phyloP scores from a whole-genome alignment of 2,888 invertebrate species.

The Synergus itoensis region DNA sequence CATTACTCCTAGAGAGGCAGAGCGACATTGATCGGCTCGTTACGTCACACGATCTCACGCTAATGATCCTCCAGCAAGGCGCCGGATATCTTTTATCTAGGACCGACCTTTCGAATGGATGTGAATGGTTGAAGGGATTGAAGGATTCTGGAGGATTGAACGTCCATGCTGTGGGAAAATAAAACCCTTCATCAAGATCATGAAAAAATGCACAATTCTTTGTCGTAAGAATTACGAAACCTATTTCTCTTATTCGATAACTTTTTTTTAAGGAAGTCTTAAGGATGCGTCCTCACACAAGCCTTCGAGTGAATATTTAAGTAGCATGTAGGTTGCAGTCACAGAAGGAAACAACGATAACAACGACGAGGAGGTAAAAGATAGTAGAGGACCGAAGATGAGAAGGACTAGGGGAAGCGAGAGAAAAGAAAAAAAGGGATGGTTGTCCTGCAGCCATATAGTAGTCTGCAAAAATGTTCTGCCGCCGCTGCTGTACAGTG shows the following conservation, averaged over 20 bases:
- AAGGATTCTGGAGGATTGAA: background rate
- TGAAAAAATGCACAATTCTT: background rate
- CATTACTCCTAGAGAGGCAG: conserved; percentile 67
- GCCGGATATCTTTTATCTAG: conserved; percentile 71
- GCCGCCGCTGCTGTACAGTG: conserved; percentile 48
- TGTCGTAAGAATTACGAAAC: conserved; percentile 12
- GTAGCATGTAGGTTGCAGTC: conserved; percentile 26
- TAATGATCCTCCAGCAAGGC: conserved; percentile 74
- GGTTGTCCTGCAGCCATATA: conserved; percentile 61
- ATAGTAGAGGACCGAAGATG: conserved; percentile 30
- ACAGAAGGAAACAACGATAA: conserved; percentile 37
- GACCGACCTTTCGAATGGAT: conserved; percentile 56
- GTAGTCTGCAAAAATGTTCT: conserved; percentile 66
- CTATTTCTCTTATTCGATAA: background rate
- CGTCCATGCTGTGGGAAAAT: conserved; percentile 16
- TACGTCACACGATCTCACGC: conserved; percentile 75
- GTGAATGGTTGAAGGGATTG: conserved; percentile 37
- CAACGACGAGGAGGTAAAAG: conserved; percentile 36
- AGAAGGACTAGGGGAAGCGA: conserved; percentile 18
- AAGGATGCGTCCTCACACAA: conserved; percentile 19
- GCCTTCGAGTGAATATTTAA: conserved; percentile 14
- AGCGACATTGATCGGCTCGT: conserved; percentile 72
- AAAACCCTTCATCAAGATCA: conserved; percentile 22
- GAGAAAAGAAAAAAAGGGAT: conserved; percentile 55
- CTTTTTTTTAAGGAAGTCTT: conserved; percentile 26